Evolutionary conservation across 30 jellyfish, hydroid and myxozoan species (phyloP), one percentile per base, ranked within the genome.

Genomic region (Pseudorhiza aurosa): DNA sequence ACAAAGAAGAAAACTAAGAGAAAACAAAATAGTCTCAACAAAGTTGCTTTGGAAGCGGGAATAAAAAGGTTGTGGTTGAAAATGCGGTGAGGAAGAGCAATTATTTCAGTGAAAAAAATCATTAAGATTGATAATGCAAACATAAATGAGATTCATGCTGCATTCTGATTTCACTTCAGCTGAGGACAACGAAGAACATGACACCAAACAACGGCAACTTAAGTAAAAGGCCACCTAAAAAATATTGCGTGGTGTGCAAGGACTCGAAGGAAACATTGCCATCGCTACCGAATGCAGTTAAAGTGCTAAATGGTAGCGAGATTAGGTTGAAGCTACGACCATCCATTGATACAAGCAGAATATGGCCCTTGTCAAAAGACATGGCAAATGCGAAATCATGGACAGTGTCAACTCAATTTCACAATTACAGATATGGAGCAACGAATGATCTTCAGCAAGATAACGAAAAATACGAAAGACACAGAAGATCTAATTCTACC

Each of bases 301-400:
- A 45, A 37, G 49, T 75, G 29, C 22, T 65, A 9, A 70, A 80
- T 59, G 44, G 53, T 18, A 42, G 77, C 11, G 78, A 80, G 53
- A 83, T 80, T 29, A 70, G 91, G 27, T 21, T 80, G 68, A 65
- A 80, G 43, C 24, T 65, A 17, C 72, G 77, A n/a, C 91, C 91
- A 4, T 50, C 77, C n/a, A 72, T 50, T 14, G 80, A 33, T n/a
- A 51, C 22, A 69, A 39, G 59, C 53, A 80, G 45, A 65, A 18
- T 56, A 2, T 33, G 77, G 77, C 39, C 59, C 10, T 81, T 78
- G 85, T 57, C 79, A 17, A 68, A 43, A 9, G 81, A 37, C 58
- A 15, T 58, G 11, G 58, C 37, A 42, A 45, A 47, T 37, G 64
- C 22, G 18, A 72, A 75, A 29, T 42, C 82, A 7, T 18, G 73